phyloP scores from a whole-genome alignment of 2,113 vertebrate genomes.

The Anoplopoma fimbria region DNA sequence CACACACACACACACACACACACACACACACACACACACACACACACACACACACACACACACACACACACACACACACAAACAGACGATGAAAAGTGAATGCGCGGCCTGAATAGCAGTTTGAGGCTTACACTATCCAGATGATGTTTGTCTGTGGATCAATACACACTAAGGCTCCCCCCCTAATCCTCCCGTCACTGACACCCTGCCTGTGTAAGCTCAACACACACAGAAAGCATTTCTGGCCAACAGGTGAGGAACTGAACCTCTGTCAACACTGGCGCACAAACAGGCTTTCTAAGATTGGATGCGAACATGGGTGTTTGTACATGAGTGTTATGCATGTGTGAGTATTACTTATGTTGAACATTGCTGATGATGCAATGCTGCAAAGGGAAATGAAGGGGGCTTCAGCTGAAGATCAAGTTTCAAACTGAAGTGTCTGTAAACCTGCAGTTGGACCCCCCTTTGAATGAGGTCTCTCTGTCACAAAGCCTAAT shows the following conservation, averaged over 20 bases:
- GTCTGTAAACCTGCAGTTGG: not conserved
- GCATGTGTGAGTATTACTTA: not conserved
- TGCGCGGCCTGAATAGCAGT: constrained; percentile 70
- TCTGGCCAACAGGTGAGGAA: not conserved
- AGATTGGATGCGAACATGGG: too few relatives aligned
- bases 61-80: constrained; percentile 14
- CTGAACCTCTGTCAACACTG: not conserved
- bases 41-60: constrained; percentile 14
- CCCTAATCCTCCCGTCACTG: constrained; percentile 75
- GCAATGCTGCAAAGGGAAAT: not conserved
- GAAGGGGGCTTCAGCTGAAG: not conserved
- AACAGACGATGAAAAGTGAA: constrained; percentile 40
- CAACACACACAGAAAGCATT: not conserved
- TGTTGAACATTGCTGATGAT: not conserved
- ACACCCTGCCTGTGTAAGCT: constrained; percentile 27
- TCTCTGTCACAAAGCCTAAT: not conserved
- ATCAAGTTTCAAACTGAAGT: not conserved
- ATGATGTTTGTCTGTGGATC: constrained; percentile 79
- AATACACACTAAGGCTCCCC: constrained; percentile 60
- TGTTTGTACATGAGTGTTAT: not conserved
- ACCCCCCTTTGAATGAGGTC: not conserved
- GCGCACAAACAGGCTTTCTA: not conserved
- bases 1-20: constrained; percentile 13
- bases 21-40: constrained; percentile 8
- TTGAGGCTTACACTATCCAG: constrained; percentile 71